Evolutionary conservation across 2,797 vertebrate species (phyloP).

Genomic region (Spheniscus humboldti): DNA sequence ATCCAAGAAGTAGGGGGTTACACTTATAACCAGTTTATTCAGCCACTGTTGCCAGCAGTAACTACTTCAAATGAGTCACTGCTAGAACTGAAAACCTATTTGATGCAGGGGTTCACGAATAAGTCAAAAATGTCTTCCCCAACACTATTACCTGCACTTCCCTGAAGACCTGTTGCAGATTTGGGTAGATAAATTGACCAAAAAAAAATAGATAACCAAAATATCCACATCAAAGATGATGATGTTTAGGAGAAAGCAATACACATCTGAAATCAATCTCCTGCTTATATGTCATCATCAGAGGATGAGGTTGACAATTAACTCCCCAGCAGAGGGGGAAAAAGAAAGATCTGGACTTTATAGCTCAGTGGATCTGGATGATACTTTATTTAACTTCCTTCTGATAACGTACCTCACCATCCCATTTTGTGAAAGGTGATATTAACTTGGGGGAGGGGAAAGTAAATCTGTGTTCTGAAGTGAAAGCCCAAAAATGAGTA

Average conservation of each 20-base stretch:
- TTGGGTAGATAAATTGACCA: neutral
- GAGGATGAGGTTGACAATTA: neutral
- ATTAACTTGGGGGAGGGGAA: neutral
- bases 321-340: neutral
- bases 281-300: neutral
- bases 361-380: neutral
- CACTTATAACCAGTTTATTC: neutral
- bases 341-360: neutral
- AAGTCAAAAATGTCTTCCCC: neutral
- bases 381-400: neutral
- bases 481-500: neutral
- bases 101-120: constrained; percentile 12
- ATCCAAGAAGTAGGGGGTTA: neutral
- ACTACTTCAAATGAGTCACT: constrained; percentile 39
- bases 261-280: neutral
- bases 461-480: neutral
- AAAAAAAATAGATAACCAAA: neutral
- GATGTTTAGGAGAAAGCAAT: neutral
- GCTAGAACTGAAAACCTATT: neutral
- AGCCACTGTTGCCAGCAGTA: neutral
- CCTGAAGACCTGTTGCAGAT: constrained; percentile 9
- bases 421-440: neutral
- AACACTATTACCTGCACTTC: neutral
- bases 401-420: neutral
- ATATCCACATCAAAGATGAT: neutral